Percentiles rank a stretch among this genome's conserved stretches.
These are phyloP conservation scores for Andrena dorsata DNA, from an alignment of 2,888 invertebrate genomes.

Conservation along the genomic window DNA sequence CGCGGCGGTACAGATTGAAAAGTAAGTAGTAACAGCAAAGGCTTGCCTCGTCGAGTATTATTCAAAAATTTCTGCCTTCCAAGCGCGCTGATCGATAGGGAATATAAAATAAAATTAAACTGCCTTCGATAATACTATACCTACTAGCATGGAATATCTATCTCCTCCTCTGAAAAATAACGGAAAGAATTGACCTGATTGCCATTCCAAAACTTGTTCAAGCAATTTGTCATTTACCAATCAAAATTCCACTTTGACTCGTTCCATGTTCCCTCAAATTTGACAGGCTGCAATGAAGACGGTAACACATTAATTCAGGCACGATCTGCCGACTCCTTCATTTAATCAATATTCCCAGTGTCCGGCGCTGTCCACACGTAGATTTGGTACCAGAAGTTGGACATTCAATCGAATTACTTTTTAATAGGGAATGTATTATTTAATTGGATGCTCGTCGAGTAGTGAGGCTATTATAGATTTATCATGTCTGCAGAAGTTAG, in stretches of 20 bases:
- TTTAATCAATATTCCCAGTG: conserved; percentile 5
- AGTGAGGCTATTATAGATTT: conserved; percentile 38
- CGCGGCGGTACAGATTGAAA: not conserved
- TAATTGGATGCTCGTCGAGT: conserved; percentile 57
- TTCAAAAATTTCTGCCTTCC: not conserved
- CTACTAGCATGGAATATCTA: not conserved
- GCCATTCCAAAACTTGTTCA: not conserved
- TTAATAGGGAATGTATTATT: conserved; percentile 67
- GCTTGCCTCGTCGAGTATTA: not conserved
- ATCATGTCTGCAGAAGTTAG: conserved; percentile 56
- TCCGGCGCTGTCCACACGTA: conserved; percentile 29
- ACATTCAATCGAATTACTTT: conserved; percentile 68
- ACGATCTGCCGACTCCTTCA: not conserved
- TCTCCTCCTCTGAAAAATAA: not conserved
- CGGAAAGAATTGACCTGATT: not conserved
- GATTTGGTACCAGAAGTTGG: conserved; percentile 29
- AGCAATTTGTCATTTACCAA: not conserved
- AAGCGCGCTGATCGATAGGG: not conserved
- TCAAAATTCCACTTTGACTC: not conserved
- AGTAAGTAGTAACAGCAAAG: not conserved
- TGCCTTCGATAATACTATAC: not conserved
- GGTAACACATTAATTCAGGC: not conserved
- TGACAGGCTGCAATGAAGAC: not conserved
- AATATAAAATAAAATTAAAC: not conserved
- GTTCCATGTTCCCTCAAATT: not conserved